Evolutionary conservation across 1,140 invertebrate species (phyloP), one percentile per base, ranked within the genome.

Genomic region (Lordiphosa mommai): DNA sequence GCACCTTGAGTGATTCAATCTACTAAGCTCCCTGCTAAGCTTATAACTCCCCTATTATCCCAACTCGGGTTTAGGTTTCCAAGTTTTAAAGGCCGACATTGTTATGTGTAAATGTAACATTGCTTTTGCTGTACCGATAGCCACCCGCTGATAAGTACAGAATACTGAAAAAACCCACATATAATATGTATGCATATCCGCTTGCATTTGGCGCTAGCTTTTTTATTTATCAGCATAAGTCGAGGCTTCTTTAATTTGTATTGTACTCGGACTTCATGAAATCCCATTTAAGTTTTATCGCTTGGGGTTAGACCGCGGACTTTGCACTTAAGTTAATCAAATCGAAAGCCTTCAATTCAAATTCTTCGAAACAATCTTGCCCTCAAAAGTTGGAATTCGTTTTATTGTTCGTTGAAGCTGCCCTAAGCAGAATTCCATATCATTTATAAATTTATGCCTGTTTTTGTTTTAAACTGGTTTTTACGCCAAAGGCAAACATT

Each of bases 291-390:
- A 44, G 12, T 29, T 30, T 30, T 32, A 14, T 44, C 37, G 12
- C 13, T 8, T 5, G 34, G 23, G 23, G 23, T 27, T 27, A 27
- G 23, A 27, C 23, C 6, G 23, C 37, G 34, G 63, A 65, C 50
- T 56, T 44, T 58, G 17, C 6, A 12, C 48, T 33, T 8, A 6
- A 6, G 16, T 36, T 52, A 49, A 65, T 71, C 48, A 55, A 44
- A 48, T 47, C 12, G 5, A 48, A 33, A 29, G 37, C 46, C 13
- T 58, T 7, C 51, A 12, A 32, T 32, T 29, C 16, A 32, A 36
- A 23, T 72, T 72, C 49, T 65, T 6, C 30, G 49, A 67, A 53
- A 44, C 56, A 57, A 57, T 52, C 41, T 32, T 30, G 34, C 2
- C 6, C 6, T 20, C 13, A 48, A 14, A 48, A 30, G n/a, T 14